Evolutionary conservation across 2,113 vertebrate species (phyloP), one percentile per base, ranked within the genome.

Genomic region (Typhlomys cinereus): DNA sequence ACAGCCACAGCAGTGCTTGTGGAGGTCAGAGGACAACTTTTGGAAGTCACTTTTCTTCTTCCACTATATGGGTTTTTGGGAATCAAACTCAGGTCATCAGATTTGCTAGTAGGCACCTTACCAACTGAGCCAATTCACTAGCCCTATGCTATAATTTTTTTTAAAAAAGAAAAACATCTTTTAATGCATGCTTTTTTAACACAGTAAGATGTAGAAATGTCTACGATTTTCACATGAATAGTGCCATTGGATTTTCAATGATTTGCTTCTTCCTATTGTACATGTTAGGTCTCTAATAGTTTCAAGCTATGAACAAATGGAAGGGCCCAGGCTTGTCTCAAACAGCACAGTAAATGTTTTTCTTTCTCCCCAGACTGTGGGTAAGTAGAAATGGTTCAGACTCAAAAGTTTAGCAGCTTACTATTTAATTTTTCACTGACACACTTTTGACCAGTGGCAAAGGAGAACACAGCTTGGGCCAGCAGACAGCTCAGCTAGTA

Each of bases 381-480:
- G 64, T 80, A 93, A 93, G 52, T 6, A 12, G 36, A 93, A 95
- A 69, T 41, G 27, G 23, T 93, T 85, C 88, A 81, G 88, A 81
- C 39, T 41, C 82, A 81, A 66, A 88, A 70, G 57, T 93, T 70
- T 76, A 91, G 80, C 86, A 89, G 71, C 39, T 86, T 89, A 76
- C 82, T 61, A 70, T 48, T 91, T 74, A 94, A 90, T 54, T 92
- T 23, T 95, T 79, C 70, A 59, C 67, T 84, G 59, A 91, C 71
- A 91, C 34, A 93, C 36, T 46, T 66, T 48, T 82, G 89, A 48
- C 36, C 93, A n/a, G 57, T 75, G 34, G 71, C 39, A 44, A 34
- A 88, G 52, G 64, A 13, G 54, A 67, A 64, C 50, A 88, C 73
- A 69, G 29, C 66, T 69, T 74, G 34, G 20, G 85, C 52, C n/a